These are phyloP conservation scores for Condylostylus longicornis DNA, from an alignment of 1,140 invertebrate species.

Conservation along the genomic window DNA sequence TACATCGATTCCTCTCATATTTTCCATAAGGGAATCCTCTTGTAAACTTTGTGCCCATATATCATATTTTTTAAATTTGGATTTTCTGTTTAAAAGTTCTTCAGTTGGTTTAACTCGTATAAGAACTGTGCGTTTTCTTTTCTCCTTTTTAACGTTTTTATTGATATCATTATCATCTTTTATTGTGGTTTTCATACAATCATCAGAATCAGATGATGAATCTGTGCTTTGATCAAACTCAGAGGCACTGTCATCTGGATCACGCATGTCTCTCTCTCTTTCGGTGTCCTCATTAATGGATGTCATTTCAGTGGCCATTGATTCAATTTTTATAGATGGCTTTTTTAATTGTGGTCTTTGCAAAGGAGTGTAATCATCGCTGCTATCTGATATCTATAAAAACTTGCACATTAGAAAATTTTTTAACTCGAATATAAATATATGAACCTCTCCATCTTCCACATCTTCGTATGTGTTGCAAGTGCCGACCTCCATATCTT, in stretches of 20 bases:
- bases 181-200: conserved; percentile 19
- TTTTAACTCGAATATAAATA: not conserved
- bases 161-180: conserved; percentile 31
- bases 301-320: conserved; percentile 12
- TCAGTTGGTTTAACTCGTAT: conserved; percentile 35
- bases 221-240: conserved; percentile 20
- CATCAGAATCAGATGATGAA: conserved; percentile 17
- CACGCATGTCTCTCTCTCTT: not conserved
- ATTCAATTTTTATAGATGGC: conserved; percentile 18
- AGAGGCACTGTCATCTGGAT: conserved; percentile 2
- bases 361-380: conserved; percentile 33
- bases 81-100: conserved; percentile 16
- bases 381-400: conserved; percentile 17
- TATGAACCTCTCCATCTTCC: conserved; percentile 33
- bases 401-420: conserved; percentile 6
- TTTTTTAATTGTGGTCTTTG: conserved; percentile 30
- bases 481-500: too few species aligned
- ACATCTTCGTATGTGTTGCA: conserved; percentile 27
- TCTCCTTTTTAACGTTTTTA: conserved; percentile 13
- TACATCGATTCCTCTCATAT: conserved; percentile 39
- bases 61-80: conserved; percentile 39
- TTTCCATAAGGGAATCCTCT: conserved; percentile 44
- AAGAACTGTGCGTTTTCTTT: conserved; percentile 33
- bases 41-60: conserved; percentile 45
- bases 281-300: not conserved